Conservation (phyloP, 2,113 vertebrate genomes). For the Burhinus bistriatus region DNA sequence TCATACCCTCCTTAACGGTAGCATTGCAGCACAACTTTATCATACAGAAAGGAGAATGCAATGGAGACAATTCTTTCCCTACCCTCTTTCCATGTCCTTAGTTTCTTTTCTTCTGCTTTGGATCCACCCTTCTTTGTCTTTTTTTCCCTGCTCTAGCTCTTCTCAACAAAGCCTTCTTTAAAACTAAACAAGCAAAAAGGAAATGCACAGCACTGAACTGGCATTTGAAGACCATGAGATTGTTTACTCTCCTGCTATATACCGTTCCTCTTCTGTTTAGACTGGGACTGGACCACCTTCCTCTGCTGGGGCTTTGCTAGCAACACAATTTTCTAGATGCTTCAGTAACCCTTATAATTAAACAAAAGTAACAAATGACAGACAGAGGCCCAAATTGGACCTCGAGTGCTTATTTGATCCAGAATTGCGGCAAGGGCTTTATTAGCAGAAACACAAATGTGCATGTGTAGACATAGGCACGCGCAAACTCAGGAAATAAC, state of each 20-base stretch:
- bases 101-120: not conserved
- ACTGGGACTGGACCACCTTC: not conserved
- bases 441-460: not conserved
- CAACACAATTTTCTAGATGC: not conserved
- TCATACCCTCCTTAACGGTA: not conserved
- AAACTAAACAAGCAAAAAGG: not conserved
- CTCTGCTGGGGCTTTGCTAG: not conserved
- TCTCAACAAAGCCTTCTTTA: not conserved
- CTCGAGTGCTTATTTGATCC: not conserved
- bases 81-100: not conserved
- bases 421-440: not conserved
- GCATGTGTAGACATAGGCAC: not conserved
- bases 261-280: not conserved
- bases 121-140: not conserved
- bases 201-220: not conserved
- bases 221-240: not conserved
- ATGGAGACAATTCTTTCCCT: not conserved
- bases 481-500: not conserved
- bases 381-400: not conserved
- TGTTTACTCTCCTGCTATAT: not conserved
- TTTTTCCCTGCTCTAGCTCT: not conserved
- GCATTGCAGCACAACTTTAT: not conserved
- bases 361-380: not conserved
- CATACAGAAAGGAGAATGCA: not conserved
- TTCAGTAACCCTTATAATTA: not conserved